A percentile compares a stretch with the other conserved stretches of the same genome.
These are phyloP conservation scores for Trachops cirrhosus DNA, from an alignment of 2,797 vertebrate genomes.

Conservation along the genomic window DNA sequence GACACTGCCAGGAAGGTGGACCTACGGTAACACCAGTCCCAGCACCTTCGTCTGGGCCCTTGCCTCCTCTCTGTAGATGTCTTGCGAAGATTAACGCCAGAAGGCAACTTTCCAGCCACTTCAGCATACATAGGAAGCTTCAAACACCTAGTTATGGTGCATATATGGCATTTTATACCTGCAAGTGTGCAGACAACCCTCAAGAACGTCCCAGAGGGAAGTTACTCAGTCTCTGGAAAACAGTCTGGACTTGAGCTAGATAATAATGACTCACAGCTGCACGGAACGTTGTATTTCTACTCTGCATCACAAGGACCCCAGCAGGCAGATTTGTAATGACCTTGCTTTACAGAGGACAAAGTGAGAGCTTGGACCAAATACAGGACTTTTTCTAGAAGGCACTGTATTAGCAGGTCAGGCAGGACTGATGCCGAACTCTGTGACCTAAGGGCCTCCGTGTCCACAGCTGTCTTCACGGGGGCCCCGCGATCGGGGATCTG, in stretches of 20 bases:
- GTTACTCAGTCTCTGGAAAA: not conserved
- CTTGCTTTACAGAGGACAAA: not conserved
- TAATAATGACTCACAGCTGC: not conserved
- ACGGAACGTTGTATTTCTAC: not conserved
- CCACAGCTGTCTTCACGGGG: not conserved
- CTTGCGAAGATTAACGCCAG: not conserved
- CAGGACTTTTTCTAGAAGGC: not conserved
- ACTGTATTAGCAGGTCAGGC: not conserved
- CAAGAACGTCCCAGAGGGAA: not conserved
- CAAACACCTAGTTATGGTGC: not conserved
- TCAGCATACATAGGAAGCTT: not conserved
- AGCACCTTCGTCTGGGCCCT: rapidly evolving
- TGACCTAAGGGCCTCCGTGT: not conserved
- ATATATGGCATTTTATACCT: not conserved
- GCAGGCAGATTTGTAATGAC: not conserved
- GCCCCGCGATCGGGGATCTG: not conserved
- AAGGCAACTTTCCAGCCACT: not conserved
- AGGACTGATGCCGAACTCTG: rapidly evolving
- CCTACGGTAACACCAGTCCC: rapidly evolving
- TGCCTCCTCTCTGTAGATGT: not conserved
- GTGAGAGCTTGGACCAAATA: not conserved
- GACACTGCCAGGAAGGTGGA: not conserved
- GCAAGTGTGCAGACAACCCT: not conserved
- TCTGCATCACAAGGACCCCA: too few species aligned
- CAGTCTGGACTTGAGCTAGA: not conserved